These are phyloP conservation scores for Cephus spinipes DNA, from an alignment of 2,888 invertebrate species.

Conservation along the genomic window DNA sequence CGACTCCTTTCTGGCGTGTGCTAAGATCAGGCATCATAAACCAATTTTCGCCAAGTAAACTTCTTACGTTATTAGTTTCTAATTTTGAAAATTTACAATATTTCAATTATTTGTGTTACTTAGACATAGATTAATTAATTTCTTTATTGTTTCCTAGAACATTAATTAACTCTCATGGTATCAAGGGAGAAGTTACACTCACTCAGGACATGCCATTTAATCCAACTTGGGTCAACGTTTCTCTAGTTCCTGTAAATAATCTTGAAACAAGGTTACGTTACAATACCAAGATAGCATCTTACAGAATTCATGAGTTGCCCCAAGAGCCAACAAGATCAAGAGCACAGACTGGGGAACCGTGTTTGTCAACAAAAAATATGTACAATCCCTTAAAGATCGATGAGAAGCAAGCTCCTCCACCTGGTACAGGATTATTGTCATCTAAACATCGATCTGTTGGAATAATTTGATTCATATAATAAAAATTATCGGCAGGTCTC, in stretches of 20 bases:
- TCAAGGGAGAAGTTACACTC: slow-evolving; percentile 83
- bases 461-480: slow-evolving; percentile 10
- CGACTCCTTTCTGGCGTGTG: slow-evolving; percentile 85
- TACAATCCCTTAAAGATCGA: slow-evolving; percentile 81
- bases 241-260: slow-evolving; percentile 75
- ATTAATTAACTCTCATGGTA: slow-evolving; percentile 80
- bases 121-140: slow-evolving; percentile 8
- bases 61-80: not conserved
- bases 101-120: slow-evolving; percentile 3
- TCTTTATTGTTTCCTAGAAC: slow-evolving; percentile 68
- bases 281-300: slow-evolving; percentile 78
- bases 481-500: slow-evolving; percentile 68
- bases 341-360: slow-evolving; percentile 67
- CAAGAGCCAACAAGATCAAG: slow-evolving; percentile 70
- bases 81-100: not conserved
- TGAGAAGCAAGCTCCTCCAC: slow-evolving; percentile 73
- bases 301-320: slow-evolving; percentile 80
- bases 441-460: slow-evolving; percentile 6
- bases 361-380: slow-evolving; percentile 78
- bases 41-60: slow-evolving; percentile 79
- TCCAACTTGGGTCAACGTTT: slow-evolving; percentile 83
- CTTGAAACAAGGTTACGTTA: slow-evolving; percentile 80
- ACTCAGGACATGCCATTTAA: slow-evolving; percentile 86
- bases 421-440: slow-evolving; percentile 67
- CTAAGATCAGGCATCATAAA: slow-evolving; percentile 79